These are phyloP conservation scores for Phataginus tricuspis DNA, from an alignment of 2,797 vertebrate genomes.

Conservation along the genomic window DNA sequence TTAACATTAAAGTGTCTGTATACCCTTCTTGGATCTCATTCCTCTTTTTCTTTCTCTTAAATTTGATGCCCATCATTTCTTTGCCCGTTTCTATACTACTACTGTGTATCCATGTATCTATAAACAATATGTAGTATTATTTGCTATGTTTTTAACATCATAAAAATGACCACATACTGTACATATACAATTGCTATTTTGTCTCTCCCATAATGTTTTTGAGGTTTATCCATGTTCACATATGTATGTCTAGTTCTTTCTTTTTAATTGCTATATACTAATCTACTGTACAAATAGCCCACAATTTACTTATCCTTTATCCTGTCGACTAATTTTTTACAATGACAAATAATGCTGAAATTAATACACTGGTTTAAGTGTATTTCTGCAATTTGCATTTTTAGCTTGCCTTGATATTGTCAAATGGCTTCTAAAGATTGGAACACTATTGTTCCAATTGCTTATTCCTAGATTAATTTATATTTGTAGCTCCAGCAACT, in stretches of 20 bases:
- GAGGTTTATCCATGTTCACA: not conserved
- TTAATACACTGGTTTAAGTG: not conserved
- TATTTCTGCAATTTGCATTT: not conserved
- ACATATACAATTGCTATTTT: not conserved
- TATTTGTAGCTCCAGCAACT: not conserved
- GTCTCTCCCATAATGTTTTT: not conserved
- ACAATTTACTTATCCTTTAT: not conserved
- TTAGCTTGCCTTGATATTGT: not conserved
- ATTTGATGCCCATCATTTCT: not conserved
- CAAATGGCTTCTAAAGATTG: not conserved
- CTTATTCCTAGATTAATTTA: not conserved
- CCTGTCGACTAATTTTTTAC: conserved; percentile 38
- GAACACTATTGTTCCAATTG: not conserved
- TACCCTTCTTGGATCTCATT: not conserved
- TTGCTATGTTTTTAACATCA: conserved; percentile 13
- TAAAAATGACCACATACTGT: not conserved
- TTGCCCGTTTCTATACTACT: not conserved
- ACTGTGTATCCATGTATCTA: not conserved
- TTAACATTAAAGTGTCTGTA: not conserved
- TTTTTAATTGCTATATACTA: not conserved
- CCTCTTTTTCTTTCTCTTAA: not conserved
- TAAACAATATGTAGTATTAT: not conserved
- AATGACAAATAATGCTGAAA: not conserved
- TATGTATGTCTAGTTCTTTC: not conserved
- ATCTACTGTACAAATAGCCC: not conserved